phyloP scores from a whole-genome alignment of 2,797 vertebrate genomes.

The Danio choprae region DNA sequence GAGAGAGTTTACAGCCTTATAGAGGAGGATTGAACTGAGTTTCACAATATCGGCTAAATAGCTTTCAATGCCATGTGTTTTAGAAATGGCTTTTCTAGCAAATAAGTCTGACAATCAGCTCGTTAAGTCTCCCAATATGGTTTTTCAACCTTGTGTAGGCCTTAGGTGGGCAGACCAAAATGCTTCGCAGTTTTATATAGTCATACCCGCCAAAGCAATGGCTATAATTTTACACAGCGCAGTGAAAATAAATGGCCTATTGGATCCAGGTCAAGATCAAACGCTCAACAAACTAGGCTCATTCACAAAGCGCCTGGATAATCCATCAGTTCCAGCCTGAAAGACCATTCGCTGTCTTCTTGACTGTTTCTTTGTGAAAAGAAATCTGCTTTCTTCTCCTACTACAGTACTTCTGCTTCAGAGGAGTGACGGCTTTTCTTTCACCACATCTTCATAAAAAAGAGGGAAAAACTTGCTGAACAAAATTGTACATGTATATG shows the following conservation, averaged over 20 bases:
- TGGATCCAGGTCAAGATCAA: slow-evolving; percentile 40
- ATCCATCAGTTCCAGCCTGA: slow-evolving; percentile 21
- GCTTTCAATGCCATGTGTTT: slow-evolving; percentile 28
- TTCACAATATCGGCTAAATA: slow-evolving; percentile 10
- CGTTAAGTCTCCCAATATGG: slow-evolving; percentile 12
- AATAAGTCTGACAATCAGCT: slow-evolving; percentile 23
- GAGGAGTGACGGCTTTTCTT: background rate
- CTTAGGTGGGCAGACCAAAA: slow-evolving; percentile 19
- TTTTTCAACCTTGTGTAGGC: background rate
- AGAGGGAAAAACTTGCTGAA: background rate
- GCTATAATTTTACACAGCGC: slow-evolving; percentile 23
- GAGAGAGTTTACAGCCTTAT: slow-evolving; percentile 9
- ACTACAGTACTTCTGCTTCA: background rate
- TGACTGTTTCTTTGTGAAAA: slow-evolving; percentile 20
- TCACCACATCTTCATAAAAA: background rate
- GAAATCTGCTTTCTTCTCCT: background rate
- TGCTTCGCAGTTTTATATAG: slow-evolving; percentile 16
- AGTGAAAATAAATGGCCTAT: slow-evolving; percentile 20
- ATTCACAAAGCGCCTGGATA: background rate
- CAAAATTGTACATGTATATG: slow-evolving; percentile 5
- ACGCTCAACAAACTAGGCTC: slow-evolving; percentile 13
- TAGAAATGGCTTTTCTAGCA: slow-evolving; percentile 5
- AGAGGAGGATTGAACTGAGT: slow-evolving; percentile 10
- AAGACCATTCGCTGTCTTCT: slow-evolving; percentile 18
- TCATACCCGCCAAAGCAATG: slow-evolving; percentile 10